Evolutionary conservation across 2,888 invertebrate species (phyloP).

Genomic region (Zygothrica quintamaculata): DNA sequence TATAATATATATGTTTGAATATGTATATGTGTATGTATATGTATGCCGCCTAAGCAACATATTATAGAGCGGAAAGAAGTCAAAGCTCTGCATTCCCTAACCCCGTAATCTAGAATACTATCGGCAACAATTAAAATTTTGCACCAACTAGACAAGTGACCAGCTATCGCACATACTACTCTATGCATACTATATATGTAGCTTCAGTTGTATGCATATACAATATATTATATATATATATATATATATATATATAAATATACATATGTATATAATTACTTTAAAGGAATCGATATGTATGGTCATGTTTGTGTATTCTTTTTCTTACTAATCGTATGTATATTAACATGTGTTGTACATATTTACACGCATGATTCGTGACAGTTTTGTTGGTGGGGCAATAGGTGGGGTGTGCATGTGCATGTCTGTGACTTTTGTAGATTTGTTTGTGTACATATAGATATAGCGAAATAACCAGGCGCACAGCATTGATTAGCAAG

Average conservation of each 20-base stretch:
- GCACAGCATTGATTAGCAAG: constrained; percentile 78
- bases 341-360: constrained; percentile 53
- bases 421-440: constrained; percentile 80
- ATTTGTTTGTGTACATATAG: constrained; percentile 82
- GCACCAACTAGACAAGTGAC: not conserved
- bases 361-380: constrained; percentile 61
- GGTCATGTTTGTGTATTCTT: constrained; percentile 10
- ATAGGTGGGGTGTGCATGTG: constrained; percentile 45
- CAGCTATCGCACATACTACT: not conserved
- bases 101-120: not conserved
- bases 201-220: constrained; percentile 2
- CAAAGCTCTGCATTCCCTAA: not conserved
- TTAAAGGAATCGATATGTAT: constrained; percentile 41
- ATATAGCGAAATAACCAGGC: constrained; percentile 79
- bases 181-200: not conserved
- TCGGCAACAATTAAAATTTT: constrained; percentile 2
- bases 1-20: not conserved
- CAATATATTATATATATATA: not conserved
- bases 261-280: constrained; percentile 6
- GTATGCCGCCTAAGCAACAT: not conserved
- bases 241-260: constrained; percentile 3
- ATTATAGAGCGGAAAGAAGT: constrained; percentile 8
- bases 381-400: constrained; percentile 14
- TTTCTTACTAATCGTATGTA: constrained; percentile 15
- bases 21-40: not conserved